Base-by-base conservation (phyloP, 1,140 invertebrate genomes). In the Drosophila equinoxialis region DNA sequence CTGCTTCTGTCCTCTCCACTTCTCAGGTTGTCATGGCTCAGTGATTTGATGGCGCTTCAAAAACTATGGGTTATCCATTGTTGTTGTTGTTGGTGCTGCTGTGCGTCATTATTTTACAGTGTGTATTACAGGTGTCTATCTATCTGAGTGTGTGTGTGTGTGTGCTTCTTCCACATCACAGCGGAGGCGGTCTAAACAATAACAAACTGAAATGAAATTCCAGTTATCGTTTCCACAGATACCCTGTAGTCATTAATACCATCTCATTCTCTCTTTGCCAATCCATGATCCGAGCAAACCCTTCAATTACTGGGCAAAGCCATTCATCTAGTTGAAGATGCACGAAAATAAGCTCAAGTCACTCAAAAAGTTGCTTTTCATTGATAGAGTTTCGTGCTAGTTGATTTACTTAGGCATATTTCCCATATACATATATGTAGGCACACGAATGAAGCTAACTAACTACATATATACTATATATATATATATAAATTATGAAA, bases 41-140 rank as follows among this genome's bases (percentile, higher is more conserved):
- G 81, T 71, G 81, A 70, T 61, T 81, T 64, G 79, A 62, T 68
- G 39, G 71, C 82, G 75, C 79, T 81, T 78, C 77, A 57, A 81
- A 30, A 81, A 51, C 45, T 10, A 81, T 74, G 51, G 60, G 62
- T 57, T 59, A 20, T 58, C 67, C 35, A 81, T 85, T 84, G 45
- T 51, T 51, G 10, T 20, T 23, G 55, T 60, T 58, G 45, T 35
- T 45, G 55, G 7, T 37, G 35, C 45, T 54, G 63, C 39, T 61
- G 65, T 69, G 63, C 45, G 65, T 71, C 68, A 55, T 48, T 71
- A 68, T 79, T 63, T 37, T 61, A 60, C 82, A 85, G 82, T 30
- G 30, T 30, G 30, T 30, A 30, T 30, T 30, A 30, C 30, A 30
- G 30, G 30, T 30, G 30, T 30, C 30, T 30, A 30, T 30, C 30